Evolutionary conservation across 2,113 vertebrate genomes (phyloP).

Genomic region (Theristicus caerulescens): DNA sequence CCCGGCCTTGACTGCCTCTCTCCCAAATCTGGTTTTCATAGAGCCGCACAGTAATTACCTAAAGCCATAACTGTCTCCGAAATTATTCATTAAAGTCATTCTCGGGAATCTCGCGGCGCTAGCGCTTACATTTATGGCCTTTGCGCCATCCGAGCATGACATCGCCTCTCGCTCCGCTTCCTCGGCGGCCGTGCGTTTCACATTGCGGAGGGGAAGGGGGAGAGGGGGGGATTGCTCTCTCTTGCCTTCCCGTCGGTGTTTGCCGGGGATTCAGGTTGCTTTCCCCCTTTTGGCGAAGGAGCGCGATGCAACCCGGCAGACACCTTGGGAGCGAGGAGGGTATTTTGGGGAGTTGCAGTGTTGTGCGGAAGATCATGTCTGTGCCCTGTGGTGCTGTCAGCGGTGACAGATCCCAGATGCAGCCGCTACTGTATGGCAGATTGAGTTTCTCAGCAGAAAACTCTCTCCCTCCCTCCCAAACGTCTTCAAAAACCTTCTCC

Average conservation of each 20-base stretch:
- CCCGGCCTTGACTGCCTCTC: background rate
- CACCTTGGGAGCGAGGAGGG: conserved; percentile 72
- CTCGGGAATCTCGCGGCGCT: conserved; percentile 51
- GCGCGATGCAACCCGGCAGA: conserved; percentile 25
- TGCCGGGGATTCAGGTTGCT: background rate
- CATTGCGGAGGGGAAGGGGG: background rate
- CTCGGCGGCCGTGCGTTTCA: background rate
- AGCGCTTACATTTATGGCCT: conserved; percentile 53
- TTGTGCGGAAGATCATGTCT: conserved; percentile 80
- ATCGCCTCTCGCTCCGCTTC: conserved; percentile 31
- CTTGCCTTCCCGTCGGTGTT: background rate
- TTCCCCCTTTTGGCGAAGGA: conserved; percentile 38
- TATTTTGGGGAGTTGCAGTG: conserved; percentile 75
- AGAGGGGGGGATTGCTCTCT: background rate
- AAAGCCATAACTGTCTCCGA: conserved; percentile 74
- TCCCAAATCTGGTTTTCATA: conserved; percentile 72
- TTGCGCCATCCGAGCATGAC: conserved; percentile 31
- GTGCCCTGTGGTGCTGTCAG: conserved; percentile 88
- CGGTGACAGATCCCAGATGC: conserved; percentile 89
- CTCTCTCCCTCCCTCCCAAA: conserved; percentile 73
- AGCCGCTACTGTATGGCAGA: conserved; percentile 90
- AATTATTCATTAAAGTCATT: conserved; percentile 78
- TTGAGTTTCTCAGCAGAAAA: conserved; percentile 88
- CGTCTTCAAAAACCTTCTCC: conserved; percentile 83
- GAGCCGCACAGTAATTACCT: conserved; percentile 63